Percentiles rank a stretch among this genome's conserved stretches.
Conservation (phyloP, 2,113 vertebrate species). For the Otus sunia region DNA sequence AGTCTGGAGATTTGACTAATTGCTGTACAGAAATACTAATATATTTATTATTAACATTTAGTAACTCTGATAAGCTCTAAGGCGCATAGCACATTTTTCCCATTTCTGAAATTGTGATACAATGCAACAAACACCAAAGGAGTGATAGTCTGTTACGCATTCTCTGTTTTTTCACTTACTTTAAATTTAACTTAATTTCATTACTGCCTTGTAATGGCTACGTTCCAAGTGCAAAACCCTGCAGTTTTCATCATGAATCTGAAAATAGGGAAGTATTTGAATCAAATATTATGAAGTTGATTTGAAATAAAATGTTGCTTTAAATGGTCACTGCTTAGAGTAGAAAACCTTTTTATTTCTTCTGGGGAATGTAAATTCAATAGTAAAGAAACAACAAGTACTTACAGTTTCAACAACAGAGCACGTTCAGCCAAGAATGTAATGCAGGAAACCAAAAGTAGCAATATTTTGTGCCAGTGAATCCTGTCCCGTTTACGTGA, state of each 20-base stretch:
- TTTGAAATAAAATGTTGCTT: neutral
- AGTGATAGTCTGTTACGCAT: neutral
- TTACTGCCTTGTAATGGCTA: neutral
- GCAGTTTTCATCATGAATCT: neutral
- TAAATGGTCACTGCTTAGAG: neutral
- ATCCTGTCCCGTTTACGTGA: neutral
- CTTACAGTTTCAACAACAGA: neutral
- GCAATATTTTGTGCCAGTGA: neutral
- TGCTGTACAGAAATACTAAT: neutral
- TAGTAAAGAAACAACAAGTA: neutral
- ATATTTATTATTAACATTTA: neutral
- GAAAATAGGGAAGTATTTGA: neutral
- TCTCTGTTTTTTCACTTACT: neutral
- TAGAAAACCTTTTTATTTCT: neutral
- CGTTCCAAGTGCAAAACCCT: neutral
- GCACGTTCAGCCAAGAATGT: neutral
- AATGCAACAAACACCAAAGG: neutral
- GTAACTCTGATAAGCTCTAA: neutral
- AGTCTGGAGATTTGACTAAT: neutral
- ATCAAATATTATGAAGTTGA: neutral
- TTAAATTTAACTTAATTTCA: neutral
- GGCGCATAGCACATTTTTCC: neutral
- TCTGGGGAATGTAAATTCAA: neutral
- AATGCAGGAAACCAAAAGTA: neutral
- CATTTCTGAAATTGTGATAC: neutral